phyloP scores from a whole-genome alignment of 2,797 vertebrate genomes.

The Taenioides sp. region DNA sequence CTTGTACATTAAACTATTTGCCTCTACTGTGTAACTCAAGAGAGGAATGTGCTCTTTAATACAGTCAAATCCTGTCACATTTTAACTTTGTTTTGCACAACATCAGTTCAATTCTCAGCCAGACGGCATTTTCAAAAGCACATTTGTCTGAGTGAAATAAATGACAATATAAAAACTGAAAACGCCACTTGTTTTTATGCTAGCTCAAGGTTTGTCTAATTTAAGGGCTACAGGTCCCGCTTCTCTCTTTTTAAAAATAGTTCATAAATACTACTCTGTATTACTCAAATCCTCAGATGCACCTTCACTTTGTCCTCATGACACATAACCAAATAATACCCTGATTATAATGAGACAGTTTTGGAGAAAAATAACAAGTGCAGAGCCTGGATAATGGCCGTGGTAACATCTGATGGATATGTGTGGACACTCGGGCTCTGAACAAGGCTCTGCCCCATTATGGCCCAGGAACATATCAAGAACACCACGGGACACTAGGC shows the following conservation, averaged over 20 bases:
- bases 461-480: slow-evolving; percentile 20
- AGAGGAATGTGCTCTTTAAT: neutral
- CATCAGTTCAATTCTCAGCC: neutral
- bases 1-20: no score
- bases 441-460: slow-evolving; percentile 53
- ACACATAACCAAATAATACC: slow-evolving; percentile 1
- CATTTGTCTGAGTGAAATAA: slow-evolving; percentile 6
- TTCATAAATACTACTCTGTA: neutral
- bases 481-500: slow-evolving; percentile 24
- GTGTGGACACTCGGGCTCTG: slow-evolving; percentile 5
- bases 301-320: slow-evolving; percentile 5
- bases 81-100: neutral
- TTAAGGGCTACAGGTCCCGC: neutral
- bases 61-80: neutral
- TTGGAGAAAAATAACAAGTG: slow-evolving; percentile 7
- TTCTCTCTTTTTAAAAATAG: neutral
- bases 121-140: neutral
- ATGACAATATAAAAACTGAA: neutral
- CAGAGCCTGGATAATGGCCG: neutral
- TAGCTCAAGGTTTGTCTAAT: neutral
- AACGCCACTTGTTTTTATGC: neutral
- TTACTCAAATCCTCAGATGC: neutral
- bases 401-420: slow-evolving; percentile 2
- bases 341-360: slow-evolving; percentile 7
- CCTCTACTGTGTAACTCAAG: no score